Conservation (phyloP, 1,140 invertebrate genomes). For the Acromyrmex charruanus region DNA sequence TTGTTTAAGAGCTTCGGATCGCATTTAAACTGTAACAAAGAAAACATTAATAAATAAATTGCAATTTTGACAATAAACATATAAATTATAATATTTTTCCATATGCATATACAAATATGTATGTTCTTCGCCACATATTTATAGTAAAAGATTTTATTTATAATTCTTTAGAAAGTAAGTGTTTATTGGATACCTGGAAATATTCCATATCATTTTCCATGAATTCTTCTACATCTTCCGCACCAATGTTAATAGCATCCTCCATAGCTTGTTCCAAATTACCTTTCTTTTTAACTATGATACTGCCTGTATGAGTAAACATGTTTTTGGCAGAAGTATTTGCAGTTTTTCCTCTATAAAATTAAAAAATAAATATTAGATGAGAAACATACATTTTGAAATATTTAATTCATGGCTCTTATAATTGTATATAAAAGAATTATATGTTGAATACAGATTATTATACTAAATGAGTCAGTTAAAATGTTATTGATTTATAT, state of each 20-base stretch:
- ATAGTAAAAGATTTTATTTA: neutral
- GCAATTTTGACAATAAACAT: too few species aligned
- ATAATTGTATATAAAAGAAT: neutral
- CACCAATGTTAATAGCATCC: conserved; percentile 88
- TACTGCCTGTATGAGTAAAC: conserved; percentile 87
- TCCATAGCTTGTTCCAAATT: conserved; percentile 87
- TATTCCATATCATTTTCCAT: conserved; percentile 81
- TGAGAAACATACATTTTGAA: neutral
- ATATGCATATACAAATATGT: neutral
- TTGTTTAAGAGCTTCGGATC: conserved; percentile 71
- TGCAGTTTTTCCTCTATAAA: conserved; percentile 73
- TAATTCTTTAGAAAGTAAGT: conserved; percentile 8
- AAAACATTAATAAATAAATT: conserved; percentile 35
- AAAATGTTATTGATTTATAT: too few species aligned
- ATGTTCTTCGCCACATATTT: neutral
- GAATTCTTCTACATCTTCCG: conserved; percentile 88
- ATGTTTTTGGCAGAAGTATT: conserved; percentile 80
- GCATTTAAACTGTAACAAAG: conserved; percentile 84
- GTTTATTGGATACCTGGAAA: conserved; percentile 80
- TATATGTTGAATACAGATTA: neutral
- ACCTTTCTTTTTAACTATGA: conserved; percentile 83
- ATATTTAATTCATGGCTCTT: neutral
- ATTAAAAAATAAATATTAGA: conserved; percentile 17
- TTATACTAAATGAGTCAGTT: too few species aligned
- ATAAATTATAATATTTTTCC: conserved; percentile 22